A percentile compares a stretch with the other conserved stretches of the same genome.
Conservation (phyloP, 1,140 invertebrate genomes). For the Eulimnadia texana region DNA sequence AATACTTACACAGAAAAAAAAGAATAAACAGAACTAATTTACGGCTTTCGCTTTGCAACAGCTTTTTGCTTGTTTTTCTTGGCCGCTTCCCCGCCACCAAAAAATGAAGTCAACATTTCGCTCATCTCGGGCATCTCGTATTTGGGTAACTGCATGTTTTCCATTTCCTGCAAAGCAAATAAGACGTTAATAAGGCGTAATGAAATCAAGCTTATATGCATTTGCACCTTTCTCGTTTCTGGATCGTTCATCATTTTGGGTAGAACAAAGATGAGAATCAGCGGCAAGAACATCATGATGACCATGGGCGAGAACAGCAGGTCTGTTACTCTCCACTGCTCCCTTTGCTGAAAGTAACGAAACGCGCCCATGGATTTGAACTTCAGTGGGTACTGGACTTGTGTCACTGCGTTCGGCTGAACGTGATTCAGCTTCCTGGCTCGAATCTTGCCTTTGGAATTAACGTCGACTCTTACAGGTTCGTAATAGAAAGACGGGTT, state of each 20-base stretch:
- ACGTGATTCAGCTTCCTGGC: slow-evolving; percentile 89
- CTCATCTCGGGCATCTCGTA: slow-evolving; percentile 81
- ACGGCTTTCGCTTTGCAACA: not conserved
- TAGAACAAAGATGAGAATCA: slow-evolving; percentile 78
- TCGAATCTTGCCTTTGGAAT: slow-evolving; percentile 87
- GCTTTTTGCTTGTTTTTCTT: slow-evolving; percentile 24
- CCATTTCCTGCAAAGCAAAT: slow-evolving; percentile 51
- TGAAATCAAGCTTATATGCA: not conserved
- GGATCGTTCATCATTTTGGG: slow-evolving; percentile 96
- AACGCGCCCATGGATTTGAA: slow-evolving; percentile 65
- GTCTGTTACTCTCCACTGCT: slow-evolving; percentile 89
- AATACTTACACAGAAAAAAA: no score
- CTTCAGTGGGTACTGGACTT: slow-evolving; percentile 79
- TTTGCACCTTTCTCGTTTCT: slow-evolving; percentile 72
- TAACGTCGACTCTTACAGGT: slow-evolving; percentile 84
- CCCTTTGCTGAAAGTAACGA: slow-evolving; percentile 83
- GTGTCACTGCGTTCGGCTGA: slow-evolving; percentile 69
- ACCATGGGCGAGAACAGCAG: slow-evolving; percentile 95
- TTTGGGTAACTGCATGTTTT: slow-evolving; percentile 68
- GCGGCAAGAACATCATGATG: slow-evolving; percentile 88
- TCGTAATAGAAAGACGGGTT: slow-evolving; percentile 86
- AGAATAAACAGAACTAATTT: no score
- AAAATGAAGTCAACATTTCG: slow-evolving; percentile 67
- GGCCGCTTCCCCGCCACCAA: not conserved
- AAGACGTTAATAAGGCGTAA: not conserved